A percentile compares a stretch with the other conserved stretches of the same genome.
Evolutionary conservation across 2,113 vertebrate genomes (phyloP).

Genomic region (Centrocercus urophasianus): DNA sequence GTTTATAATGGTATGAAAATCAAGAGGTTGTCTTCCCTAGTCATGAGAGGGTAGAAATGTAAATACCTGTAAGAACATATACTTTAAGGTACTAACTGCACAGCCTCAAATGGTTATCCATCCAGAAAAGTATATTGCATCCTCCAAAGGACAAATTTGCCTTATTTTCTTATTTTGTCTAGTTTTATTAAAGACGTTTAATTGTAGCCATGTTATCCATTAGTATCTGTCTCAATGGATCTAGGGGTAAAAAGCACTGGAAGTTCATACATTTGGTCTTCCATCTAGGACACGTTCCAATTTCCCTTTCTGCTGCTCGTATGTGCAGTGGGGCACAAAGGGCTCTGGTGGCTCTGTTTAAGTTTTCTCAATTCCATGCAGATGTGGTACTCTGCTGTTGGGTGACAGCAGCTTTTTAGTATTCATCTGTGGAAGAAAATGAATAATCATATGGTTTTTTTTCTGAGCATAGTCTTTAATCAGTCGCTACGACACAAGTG

Average conservation of each 20-base stretch:
- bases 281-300: background rate
- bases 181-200: background rate
- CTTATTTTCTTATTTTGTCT: background rate
- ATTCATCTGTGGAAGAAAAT: background rate
- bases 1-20: constrained; percentile 39
- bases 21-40: background rate
- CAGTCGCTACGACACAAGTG: background rate
- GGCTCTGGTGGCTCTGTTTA: background rate
- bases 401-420: background rate
- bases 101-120: background rate
- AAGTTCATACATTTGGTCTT: background rate
- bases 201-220: background rate
- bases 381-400: fast-evolving
- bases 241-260: background rate
- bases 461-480: background rate
- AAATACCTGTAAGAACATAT: background rate
- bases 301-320: background rate
- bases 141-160: background rate
- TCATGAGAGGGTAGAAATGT: background rate
- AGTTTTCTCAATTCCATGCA: background rate
- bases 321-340: background rate
- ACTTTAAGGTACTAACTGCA: background rate
- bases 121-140: background rate
- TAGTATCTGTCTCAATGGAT: background rate
- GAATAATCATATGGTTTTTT: background rate